These are phyloP conservation scores for Spodoptera picta DNA, from an alignment of 2,888 invertebrate genomes.

Conservation along the genomic window DNA sequence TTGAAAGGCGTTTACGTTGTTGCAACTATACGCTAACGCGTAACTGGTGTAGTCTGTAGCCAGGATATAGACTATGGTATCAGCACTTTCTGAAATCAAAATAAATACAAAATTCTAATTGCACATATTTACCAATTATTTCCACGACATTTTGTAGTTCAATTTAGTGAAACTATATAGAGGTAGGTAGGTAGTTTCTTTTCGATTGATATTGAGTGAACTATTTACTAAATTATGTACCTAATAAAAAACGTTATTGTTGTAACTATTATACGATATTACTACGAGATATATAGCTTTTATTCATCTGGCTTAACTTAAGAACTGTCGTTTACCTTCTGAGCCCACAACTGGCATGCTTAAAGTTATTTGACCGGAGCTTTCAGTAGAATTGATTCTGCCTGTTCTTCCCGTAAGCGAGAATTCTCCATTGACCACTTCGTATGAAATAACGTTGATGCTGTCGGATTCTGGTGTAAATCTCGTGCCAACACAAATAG, in stretches of 20 bases:
- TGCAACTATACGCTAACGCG: constrained; percentile 90
- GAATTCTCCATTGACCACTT: constrained; percentile 71
- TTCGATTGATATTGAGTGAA: too few species aligned
- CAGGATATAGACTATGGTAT: constrained; percentile 85
- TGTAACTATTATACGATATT: too few species aligned
- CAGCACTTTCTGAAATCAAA: constrained; percentile 8
- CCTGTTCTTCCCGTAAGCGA: constrained; percentile 72
- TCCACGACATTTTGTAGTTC: too few species aligned
- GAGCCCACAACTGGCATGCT: constrained; percentile 61
- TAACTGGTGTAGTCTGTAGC: constrained; percentile 90
- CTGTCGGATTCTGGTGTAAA: constrained; percentile 64
- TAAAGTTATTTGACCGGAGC: constrained; percentile 71
- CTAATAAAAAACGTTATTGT: too few species aligned
- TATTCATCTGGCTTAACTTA: too few species aligned
- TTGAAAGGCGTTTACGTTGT: constrained; percentile 57
- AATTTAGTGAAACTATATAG: too few species aligned
- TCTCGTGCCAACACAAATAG: constrained; percentile 74
- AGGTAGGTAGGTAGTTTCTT: too few species aligned
- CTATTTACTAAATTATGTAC: too few species aligned
- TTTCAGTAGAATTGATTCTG: constrained; percentile 64
- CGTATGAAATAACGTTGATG: constrained; percentile 75
- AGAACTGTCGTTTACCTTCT: constrained; percentile 57
- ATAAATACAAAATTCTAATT: neutral
- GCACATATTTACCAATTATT: too few species aligned
- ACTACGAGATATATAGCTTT: too few species aligned